Percentiles rank a stretch among this genome's conserved stretches.
Conservation (phyloP, 2,113 vertebrate genomes). For the Amphilophus citrinellus region DNA sequence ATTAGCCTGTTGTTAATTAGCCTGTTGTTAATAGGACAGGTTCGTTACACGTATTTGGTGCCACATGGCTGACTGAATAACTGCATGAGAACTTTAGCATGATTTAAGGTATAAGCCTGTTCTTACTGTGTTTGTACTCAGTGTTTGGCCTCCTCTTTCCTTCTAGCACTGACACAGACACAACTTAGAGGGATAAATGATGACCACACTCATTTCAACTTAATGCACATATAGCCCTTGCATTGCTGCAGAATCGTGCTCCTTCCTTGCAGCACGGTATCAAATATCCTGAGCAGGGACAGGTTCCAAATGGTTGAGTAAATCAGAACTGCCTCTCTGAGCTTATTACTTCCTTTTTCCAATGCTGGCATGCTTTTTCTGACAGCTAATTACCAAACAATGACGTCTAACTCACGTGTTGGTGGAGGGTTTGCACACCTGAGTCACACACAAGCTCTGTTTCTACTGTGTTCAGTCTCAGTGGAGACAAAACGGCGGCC, state of each 20-base stretch:
- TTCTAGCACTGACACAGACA: neutral
- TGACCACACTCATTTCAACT: neutral
- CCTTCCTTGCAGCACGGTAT: neutral
- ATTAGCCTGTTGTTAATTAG: neutral
- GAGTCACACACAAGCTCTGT: fast-evolving
- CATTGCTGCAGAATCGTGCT: neutral
- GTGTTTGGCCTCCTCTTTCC: too few species aligned
- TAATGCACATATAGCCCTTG: neutral
- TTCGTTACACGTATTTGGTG: neutral
- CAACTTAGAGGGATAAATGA: neutral
- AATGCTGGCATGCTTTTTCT: neutral
- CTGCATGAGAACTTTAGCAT: too few species aligned
- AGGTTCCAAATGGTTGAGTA: neutral
- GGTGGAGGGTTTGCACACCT: neutral
- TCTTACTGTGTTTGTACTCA: too few species aligned
- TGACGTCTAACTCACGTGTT: neutral
- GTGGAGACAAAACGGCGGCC: neutral
- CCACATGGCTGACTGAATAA: too few species aligned
- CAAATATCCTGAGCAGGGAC: fast-evolving
- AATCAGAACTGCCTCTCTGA: neutral
- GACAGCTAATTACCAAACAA: neutral
- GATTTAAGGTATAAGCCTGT: neutral
- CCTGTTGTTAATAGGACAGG: neutral
- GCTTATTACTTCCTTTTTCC: neutral
- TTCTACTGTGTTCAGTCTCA: neutral